Evolutionary conservation across 2,113 vertebrate genomes (phyloP).

Genomic region (Scolopax mira): DNA sequence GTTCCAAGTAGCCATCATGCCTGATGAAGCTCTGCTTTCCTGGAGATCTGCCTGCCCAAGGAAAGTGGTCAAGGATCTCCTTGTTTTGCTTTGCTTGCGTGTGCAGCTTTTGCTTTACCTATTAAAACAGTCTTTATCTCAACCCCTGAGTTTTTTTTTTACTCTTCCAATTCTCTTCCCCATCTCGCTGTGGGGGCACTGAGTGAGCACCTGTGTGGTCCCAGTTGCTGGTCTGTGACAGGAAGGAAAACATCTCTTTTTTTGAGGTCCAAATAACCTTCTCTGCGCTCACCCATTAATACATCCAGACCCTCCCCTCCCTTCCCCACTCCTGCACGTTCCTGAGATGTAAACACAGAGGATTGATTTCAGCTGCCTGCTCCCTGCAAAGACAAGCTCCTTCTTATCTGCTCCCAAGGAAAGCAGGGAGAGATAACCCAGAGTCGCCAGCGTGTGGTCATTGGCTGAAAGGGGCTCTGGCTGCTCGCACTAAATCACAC

Average conservation of each 20-base stretch:
- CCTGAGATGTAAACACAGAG: background rate
- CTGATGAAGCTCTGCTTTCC: background rate
- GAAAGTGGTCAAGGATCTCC: background rate
- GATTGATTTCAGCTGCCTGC: slow-evolving; percentile 17
- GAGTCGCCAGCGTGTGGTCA: background rate
- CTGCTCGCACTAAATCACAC: background rate
- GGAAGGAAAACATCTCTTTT: background rate
- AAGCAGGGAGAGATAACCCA: slow-evolving; percentile 21
- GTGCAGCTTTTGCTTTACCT: background rate
- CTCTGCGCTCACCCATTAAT: background rate
- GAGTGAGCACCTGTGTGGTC: background rate
- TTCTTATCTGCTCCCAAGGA: background rate
- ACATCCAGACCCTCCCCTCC: background rate
- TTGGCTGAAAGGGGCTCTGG: background rate
- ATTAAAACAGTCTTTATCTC: background rate
- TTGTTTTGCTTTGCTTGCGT: background rate
- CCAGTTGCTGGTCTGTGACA: background rate
- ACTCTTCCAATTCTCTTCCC: background rate
- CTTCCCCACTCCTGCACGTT: accelerated
- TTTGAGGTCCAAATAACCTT: background rate
- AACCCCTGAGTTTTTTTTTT: background rate
- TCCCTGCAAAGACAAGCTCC: slow-evolving; percentile 1
- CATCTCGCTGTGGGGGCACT: background rate
- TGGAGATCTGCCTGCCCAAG: background rate
- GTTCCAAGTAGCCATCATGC: background rate